Evolutionary conservation across 2,888 invertebrate species (phyloP).

Genomic region (Creontiades dilutus): DNA sequence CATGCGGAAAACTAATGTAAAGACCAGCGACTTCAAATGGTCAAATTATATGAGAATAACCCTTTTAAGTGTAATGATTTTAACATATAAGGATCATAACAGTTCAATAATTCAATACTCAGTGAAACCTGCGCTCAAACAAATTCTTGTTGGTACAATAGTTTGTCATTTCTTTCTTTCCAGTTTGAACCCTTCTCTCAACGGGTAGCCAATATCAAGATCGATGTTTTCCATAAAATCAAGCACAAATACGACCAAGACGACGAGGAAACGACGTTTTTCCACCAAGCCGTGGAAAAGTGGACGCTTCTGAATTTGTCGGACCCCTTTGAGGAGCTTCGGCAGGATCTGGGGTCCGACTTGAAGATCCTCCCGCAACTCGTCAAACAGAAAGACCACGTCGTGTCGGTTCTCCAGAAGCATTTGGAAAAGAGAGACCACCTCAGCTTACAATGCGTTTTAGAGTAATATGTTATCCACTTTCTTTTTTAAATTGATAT

Average conservation of each 20-base stretch:
- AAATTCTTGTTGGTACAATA: no score
- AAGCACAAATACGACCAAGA: slow-evolving; percentile 86
- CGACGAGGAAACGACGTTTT: slow-evolving; percentile 85
- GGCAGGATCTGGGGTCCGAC: slow-evolving; percentile 86
- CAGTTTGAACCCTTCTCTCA: slow-evolving; percentile 94
- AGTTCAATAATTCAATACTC: no score
- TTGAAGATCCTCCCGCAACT: slow-evolving; percentile 90
- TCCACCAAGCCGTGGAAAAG: slow-evolving; percentile 90
- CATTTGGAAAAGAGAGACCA: slow-evolving; percentile 87
- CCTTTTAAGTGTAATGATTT: no score
- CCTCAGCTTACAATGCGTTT: slow-evolving; percentile 87
- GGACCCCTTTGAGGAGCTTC: slow-evolving; percentile 88
- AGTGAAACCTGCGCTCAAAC: no score
- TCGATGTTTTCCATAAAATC: slow-evolving; percentile 92
- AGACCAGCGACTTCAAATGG: no score
- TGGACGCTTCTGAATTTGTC: slow-evolving; percentile 94
- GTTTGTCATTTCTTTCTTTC: slow-evolving; percentile 77
- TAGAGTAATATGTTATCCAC: slow-evolving; percentile 84
- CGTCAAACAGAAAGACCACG: slow-evolving; percentile 87
- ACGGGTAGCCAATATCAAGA: slow-evolving; percentile 90
- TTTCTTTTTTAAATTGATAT: no score
- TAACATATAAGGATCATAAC: no score
- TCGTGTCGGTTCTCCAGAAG: slow-evolving; percentile 86
- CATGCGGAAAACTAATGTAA: no score
- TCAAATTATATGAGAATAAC: no score